Evolutionary conservation across 2,113 vertebrate genomes (phyloP).

Genomic region (Neopipo cinnamomea): DNA sequence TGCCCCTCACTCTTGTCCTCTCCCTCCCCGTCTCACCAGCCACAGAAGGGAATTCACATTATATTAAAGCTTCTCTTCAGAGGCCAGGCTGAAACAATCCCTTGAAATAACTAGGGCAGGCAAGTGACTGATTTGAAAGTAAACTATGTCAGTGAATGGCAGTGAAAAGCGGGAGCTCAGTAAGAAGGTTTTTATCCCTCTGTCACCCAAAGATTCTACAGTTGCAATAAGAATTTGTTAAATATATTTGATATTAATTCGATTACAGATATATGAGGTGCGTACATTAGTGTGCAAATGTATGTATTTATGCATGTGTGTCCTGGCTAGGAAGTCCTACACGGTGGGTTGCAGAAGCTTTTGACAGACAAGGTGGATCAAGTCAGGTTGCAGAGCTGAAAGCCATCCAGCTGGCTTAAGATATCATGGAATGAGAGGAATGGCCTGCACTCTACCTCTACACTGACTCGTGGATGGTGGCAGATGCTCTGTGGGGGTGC

Average conservation of each 20-base stretch:
- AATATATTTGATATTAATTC: background rate
- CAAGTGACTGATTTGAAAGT: constrained; percentile 14
- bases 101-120: constrained; percentile 30
- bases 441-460: too few relatives aligned
- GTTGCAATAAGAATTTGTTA: background rate
- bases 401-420: background rate
- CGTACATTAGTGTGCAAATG: background rate
- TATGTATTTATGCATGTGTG: background rate
- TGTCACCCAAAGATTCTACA: background rate
- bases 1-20: background rate
- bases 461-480: too few relatives aligned
- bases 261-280: background rate
- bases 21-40: background rate
- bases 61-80: background rate
- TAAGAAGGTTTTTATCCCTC: background rate
- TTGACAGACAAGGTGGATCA: background rate
- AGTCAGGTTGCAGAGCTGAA: background rate
- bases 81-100: constrained; percentile 24
- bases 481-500: background rate
- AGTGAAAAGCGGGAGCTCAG: background rate
- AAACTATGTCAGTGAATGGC: background rate
- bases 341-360: fast-evolving
- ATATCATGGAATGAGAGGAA: background rate
- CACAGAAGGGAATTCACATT: constrained; percentile 15
- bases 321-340: background rate